These are phyloP conservation scores for Hippoglossus hippoglossus DNA, from an alignment of 2,797 vertebrate species.

Conservation along the genomic window DNA sequence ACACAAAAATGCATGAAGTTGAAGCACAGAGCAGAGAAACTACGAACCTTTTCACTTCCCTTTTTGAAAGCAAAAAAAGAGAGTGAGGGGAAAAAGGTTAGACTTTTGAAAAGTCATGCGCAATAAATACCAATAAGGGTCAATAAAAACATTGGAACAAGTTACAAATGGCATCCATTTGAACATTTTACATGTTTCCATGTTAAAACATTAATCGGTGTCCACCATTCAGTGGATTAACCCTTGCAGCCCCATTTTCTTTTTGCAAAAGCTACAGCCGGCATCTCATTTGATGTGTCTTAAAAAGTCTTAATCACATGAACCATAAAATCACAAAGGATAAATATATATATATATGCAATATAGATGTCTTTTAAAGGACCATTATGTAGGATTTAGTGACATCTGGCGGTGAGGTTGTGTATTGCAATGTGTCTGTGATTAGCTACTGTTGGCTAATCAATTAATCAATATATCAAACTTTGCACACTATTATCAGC, in stretches of 20 bases:
- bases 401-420: not conserved
- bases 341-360: too few relatives aligned
- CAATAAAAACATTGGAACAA: conserved; percentile 39
- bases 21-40: conserved; percentile 62
- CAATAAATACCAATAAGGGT: conserved; percentile 5
- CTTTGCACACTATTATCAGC: too few relatives aligned
- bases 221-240: not conserved
- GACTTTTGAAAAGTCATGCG: conserved; percentile 45
- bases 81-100: conserved; percentile 70
- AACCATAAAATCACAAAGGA: too few relatives aligned
- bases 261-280: too few relatives aligned
- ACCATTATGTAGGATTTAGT: not conserved
- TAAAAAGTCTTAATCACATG: not conserved
- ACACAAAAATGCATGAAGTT: conserved; percentile 51
- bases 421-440: not conserved
- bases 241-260: not conserved
- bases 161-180: conserved; percentile 13
- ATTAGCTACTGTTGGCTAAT: too few relatives aligned
- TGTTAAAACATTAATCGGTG: not conserved
- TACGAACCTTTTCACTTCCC: conserved; percentile 89
- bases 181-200: not conserved
- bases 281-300: too few relatives aligned
- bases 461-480: too few relatives aligned
- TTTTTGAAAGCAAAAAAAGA: conserved; percentile 79
- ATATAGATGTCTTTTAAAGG: not conserved